Evolutionary conservation across 2,113 vertebrate genomes (phyloP).

Genomic region (Dicentrarchus labrax): DNA sequence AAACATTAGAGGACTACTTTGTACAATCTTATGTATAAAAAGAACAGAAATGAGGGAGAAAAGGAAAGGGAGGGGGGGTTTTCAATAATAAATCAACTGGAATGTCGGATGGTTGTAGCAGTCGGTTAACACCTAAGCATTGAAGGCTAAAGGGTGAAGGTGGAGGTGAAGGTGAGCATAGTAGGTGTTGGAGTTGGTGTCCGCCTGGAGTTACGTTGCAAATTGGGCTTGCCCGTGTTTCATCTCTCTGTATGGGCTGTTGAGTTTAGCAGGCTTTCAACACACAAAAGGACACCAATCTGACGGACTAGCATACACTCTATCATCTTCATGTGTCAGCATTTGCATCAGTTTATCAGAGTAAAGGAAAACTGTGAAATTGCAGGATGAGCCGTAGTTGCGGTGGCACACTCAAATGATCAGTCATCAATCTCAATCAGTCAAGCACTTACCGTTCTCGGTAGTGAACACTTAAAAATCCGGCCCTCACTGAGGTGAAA

Average conservation of each 20-base stretch:
- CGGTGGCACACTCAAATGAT: neutral
- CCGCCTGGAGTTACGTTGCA: conserved; percentile 10
- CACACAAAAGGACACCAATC: conserved; percentile 35
- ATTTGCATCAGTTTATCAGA: neutral
- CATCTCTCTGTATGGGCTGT: conserved; percentile 17
- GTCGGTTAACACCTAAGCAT: conserved; percentile 62
- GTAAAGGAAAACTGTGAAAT: neutral
- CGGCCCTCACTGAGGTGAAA: conserved; percentile 2
- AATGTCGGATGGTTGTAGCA: conserved; percentile 56
- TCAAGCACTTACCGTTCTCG: conserved; percentile 47
- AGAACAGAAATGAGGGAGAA: conserved; percentile 74
- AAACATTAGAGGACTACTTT: conserved; percentile 87
- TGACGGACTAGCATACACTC: neutral
- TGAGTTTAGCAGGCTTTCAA: conserved; percentile 27
- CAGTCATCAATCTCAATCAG: neutral
- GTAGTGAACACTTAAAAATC: conserved; percentile 26
- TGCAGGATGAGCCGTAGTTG: conserved; percentile 34
- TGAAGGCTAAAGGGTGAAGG: conserved; percentile 24
- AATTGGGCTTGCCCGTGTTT: conserved; percentile 33
- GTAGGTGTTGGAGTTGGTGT: conserved; percentile 13
- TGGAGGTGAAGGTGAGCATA: conserved; percentile 46
- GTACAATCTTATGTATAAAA: conserved; percentile 86
- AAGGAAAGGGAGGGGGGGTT: conserved; percentile 49
- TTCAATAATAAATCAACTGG: conserved; percentile 67
- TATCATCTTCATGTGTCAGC: neutral